These are phyloP conservation scores for Coendou prehensilis DNA, from an alignment of 2,797 vertebrate species.

Conservation along the genomic window DNA sequence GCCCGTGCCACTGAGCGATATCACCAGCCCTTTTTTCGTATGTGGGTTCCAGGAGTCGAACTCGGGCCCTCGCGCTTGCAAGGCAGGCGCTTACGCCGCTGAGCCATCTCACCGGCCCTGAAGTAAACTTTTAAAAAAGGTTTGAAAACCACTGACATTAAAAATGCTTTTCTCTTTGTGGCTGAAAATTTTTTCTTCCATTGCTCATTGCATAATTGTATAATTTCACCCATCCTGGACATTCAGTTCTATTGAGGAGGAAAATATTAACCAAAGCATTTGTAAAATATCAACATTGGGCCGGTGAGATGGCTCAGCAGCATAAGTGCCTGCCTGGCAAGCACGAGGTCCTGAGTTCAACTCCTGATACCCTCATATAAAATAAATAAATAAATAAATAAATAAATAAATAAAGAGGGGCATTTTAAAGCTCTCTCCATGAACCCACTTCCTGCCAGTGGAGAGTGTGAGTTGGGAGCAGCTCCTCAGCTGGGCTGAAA, in stretches of 20 bases:
- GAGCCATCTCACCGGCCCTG: too few species aligned
- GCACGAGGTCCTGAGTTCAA: too few species aligned
- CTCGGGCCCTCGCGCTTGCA: too few species aligned
- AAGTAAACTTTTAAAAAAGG: background rate
- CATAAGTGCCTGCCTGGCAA: too few species aligned
- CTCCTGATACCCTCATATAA: too few species aligned
- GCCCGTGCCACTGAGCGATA: too few species aligned
- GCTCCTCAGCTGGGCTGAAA: background rate
- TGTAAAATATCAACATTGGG: background rate
- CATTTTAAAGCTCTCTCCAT: background rate
- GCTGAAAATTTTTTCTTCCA: background rate
- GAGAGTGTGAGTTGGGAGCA: background rate
- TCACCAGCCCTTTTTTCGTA: too few species aligned
- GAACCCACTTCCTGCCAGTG: background rate
- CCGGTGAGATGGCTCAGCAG: too few species aligned
- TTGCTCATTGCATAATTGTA: background rate
- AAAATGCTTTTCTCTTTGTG: background rate
- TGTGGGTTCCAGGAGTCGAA: too few species aligned
- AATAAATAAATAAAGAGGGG: background rate
- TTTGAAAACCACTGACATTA: background rate
- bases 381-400: too few species aligned
- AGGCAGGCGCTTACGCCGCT: too few species aligned
- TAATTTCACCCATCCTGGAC: background rate
- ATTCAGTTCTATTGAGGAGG: constrained; percentile 8
- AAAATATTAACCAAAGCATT: background rate